Evolutionary conservation across 2,888 invertebrate genomes (phyloP), one percentile per base, ranked within the genome.

Genomic region (Ceramica pisi): DNA sequence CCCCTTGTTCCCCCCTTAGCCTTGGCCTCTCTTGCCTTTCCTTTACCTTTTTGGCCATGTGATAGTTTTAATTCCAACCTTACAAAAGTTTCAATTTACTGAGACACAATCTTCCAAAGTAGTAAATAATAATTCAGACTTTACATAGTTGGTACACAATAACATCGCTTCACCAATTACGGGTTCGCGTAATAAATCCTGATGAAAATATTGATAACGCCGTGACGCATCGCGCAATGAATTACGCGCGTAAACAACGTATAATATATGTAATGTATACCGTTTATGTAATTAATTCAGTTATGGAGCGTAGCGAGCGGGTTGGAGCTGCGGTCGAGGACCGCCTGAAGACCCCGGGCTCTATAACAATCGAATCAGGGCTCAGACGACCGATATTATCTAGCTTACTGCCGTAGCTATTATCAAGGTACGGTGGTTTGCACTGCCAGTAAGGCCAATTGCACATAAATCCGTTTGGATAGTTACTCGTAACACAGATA

Each of bases 131-230:
- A 4, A 38, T 21, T 38, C 21, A 0, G n/a, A 56, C n/a, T 57
- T 21, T 21, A 14, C 38, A 57, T 38, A 57, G 19, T 61, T 66
- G 21, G 19, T 64, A 51, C 59, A 35, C 26, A 53, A 51, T 71
- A 74, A 53, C 51, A n/a, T 83, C 83, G 88, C 84, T 85, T 85
- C 86, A 89, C 89, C 90, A 92, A 93, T 93, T 92, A 93, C 88
- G 86, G 75, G 74, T 80, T 80, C 82, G 79, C 77, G 87, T 90
- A 89, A 91, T 94, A 93, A 93, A 93, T 93, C 91, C 84, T 86
- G 91, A 91, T 92, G 90, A 88, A 91, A 91, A 92, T 91, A 92
- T 92, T 91, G 93, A 94, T 94, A 94, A 90, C 89, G 88, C 79
- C 80, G 86, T 89, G 90, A 90, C 87, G 86, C 86, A 86, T 81